Evolutionary conservation across 2,797 vertebrate species (phyloP).

Genomic region (Arctocebus calabarensis): DNA sequence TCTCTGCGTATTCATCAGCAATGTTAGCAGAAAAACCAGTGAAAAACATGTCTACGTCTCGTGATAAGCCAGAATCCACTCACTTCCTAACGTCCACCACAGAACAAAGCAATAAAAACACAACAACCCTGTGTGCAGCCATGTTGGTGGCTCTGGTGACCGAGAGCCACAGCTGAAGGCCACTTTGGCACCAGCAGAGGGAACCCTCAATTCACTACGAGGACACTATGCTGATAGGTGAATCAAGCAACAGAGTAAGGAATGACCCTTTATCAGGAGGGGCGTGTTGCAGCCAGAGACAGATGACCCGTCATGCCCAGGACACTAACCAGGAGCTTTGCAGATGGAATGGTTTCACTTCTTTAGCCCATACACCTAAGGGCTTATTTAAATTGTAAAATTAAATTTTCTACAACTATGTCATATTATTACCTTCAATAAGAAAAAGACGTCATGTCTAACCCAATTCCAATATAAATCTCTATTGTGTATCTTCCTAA

Average conservation of each 20-base stretch:
- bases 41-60: neutral
- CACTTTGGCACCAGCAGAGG: neutral
- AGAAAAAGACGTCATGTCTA: neutral
- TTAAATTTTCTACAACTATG: neutral
- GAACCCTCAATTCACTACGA: neutral
- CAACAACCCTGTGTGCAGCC: neutral
- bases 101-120: neutral
- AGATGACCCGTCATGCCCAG: neutral
- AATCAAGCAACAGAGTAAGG: neutral
- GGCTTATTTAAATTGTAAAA: neutral
- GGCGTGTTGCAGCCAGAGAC: neutral
- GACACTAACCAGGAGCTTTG: neutral
- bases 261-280: neutral
- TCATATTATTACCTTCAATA: neutral
- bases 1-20: neutral
- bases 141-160: no score
- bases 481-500: neutral
- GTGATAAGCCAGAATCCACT: neutral
- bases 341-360: neutral
- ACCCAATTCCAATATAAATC: neutral
- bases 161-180: neutral
- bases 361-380: neutral
- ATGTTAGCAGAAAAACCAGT: neutral
- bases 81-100: neutral
- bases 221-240: neutral